These are phyloP conservation scores for Crotophaga sulcirostris DNA, from an alignment of 2,113 vertebrate genomes.

Conservation along the genomic window DNA sequence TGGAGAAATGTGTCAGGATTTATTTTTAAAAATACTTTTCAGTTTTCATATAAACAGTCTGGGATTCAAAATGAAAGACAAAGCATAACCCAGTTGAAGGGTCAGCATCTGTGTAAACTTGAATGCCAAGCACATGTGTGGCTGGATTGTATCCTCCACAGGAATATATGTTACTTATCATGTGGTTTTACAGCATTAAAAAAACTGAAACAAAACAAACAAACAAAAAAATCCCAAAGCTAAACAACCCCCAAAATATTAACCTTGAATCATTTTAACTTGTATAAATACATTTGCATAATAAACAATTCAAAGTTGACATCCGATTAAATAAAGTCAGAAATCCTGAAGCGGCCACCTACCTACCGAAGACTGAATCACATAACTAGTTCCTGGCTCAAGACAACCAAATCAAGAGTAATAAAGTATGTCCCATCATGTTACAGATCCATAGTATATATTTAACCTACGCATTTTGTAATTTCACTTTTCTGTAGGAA, in stretches of 20 bases:
- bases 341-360: background rate
- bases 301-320: background rate
- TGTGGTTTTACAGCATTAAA: background rate
- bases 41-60: background rate
- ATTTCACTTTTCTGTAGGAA: background rate
- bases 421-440: accelerated
- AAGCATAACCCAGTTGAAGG: background rate
- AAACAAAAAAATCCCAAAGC: no score
- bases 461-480: background rate
- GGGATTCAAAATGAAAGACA: background rate
- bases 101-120: constrained; percentile 37
- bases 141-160: background rate
- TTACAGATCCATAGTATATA: background rate
- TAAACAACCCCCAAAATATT: background rate
- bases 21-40: background rate
- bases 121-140: background rate
- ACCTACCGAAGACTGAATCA: background rate
- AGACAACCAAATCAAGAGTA: background rate
- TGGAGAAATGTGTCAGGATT: background rate
- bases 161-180: background rate
- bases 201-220: background rate
- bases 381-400: background rate
- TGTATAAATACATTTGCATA: background rate
- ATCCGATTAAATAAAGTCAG: background rate
- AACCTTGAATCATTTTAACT: background rate